Evolutionary conservation across 2,888 invertebrate species (phyloP).

Genomic region (Julus scandinavius): DNA sequence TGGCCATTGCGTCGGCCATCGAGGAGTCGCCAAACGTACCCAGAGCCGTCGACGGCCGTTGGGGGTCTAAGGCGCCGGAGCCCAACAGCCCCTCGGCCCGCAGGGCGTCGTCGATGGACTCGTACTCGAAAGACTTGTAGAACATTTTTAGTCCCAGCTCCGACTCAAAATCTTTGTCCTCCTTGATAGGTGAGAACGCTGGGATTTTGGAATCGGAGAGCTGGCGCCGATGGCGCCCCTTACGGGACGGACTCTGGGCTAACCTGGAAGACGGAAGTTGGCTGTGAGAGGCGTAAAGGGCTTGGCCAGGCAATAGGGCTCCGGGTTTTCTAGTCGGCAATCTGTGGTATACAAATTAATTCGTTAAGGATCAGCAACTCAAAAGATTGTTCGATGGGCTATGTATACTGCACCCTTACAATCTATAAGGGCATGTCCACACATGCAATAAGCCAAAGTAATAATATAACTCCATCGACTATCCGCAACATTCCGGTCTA

Average conservation of each 20-base stretch:
- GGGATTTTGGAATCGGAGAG: conserved; percentile 71
- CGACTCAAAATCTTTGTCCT: conserved; percentile 67
- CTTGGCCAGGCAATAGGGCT: conserved; percentile 44
- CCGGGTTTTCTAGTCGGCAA: conserved; percentile 6
- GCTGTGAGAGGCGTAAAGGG: conserved; percentile 47
- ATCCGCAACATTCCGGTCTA: no score
- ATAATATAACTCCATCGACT: no score
- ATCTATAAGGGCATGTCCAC: no score
- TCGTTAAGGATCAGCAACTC: no score
- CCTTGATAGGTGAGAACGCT: conserved; percentile 69
- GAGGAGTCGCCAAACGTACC: conserved; percentile 53
- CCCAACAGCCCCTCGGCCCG: conserved; percentile 60
- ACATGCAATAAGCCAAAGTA: no score
- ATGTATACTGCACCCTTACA: no score
- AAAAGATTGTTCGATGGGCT: no score
- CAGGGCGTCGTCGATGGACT: conserved; percentile 66
- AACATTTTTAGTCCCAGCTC: conserved; percentile 65
- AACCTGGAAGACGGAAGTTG: conserved; percentile 55
- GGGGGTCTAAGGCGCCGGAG: conserved; percentile 58
- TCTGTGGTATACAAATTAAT: background rate
- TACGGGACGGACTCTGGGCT: conserved; percentile 56
- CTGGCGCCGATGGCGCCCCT: conserved; percentile 67
- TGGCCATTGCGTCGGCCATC: conserved; percentile 57
- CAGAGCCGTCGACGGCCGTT: conserved; percentile 60
- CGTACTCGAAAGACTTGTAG: conserved; percentile 67